Percentiles rank a stretch among this genome's conserved stretches.
These are phyloP conservation scores for Calonectris borealis DNA, from an alignment of 2,113 vertebrate species.

Conservation along the genomic window DNA sequence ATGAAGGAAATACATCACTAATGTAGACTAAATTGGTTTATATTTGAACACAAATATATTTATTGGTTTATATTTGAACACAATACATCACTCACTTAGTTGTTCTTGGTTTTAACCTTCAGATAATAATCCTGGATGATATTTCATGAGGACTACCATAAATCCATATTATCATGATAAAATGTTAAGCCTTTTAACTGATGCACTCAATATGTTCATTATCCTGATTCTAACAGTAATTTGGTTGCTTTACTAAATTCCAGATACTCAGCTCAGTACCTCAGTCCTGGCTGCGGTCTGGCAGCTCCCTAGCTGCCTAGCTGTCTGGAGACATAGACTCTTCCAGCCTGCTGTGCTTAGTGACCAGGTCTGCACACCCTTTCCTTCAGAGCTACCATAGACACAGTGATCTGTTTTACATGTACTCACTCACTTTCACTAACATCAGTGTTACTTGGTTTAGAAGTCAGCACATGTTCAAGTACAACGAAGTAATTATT, in stretches of 20 bases:
- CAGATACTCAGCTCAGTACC: neutral
- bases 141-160: neutral
- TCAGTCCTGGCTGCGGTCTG: neutral
- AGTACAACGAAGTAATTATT: neutral
- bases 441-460: rapidly evolving
- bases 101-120: neutral
- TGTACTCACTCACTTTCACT: neutral
- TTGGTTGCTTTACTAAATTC: neutral
- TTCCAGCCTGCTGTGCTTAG: neutral
- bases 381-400: neutral
- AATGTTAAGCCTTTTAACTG: neutral
- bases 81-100: neutral
- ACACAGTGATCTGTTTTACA: neutral
- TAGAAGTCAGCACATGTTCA: neutral
- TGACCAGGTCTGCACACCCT: neutral
- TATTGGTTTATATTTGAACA: neutral
- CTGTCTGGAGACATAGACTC: no score
- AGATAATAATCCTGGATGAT: neutral
- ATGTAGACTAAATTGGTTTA: neutral
- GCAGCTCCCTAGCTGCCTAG: neutral
- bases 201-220: neutral
- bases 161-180: neutral
- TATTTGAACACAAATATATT: neutral
- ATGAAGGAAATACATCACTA: neutral
- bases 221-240: neutral